phyloP scores from a whole-genome alignment of 2,113 vertebrate genomes.

The Anguilla rostrata region DNA sequence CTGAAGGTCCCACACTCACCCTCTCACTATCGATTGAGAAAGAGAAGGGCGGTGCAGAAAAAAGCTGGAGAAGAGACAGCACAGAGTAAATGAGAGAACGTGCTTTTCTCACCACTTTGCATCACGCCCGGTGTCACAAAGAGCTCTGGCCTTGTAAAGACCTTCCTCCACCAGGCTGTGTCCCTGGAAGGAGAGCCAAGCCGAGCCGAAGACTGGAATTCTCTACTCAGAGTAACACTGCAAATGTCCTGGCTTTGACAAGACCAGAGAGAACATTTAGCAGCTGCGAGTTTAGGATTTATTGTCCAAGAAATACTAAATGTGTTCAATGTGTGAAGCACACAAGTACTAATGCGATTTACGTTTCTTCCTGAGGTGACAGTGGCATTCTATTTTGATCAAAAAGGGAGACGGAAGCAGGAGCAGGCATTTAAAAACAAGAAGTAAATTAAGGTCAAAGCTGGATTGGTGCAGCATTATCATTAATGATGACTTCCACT shows the following conservation, averaged over 20 bases:
- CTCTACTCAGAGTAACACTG: no score
- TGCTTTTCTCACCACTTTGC: background rate
- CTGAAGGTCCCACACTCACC: background rate
- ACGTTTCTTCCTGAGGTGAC: background rate
- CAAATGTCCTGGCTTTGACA: background rate
- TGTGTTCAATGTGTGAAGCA: constrained; percentile 1
- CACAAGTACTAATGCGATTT: constrained; percentile 6
- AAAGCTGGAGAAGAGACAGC: background rate
- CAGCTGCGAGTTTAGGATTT: background rate
- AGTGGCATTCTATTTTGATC: constrained; percentile 1
- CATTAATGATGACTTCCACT: no score
- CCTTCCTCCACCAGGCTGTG: no score
- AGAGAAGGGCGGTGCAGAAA: background rate
- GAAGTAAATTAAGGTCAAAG: background rate
- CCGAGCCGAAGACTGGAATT: no score
- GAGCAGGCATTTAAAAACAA: background rate
- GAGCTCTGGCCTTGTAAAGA: no score
- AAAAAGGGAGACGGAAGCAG: background rate
- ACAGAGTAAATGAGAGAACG: background rate
- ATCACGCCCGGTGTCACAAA: no score
- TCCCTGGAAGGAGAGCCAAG: no score
- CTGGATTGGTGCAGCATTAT: background rate
- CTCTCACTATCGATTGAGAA: background rate
- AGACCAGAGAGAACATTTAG: constrained; percentile 17
- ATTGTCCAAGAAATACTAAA: background rate